Evolutionary conservation across 2,888 invertebrate genomes (phyloP).

Genomic region (Oscheius sp.): DNA sequence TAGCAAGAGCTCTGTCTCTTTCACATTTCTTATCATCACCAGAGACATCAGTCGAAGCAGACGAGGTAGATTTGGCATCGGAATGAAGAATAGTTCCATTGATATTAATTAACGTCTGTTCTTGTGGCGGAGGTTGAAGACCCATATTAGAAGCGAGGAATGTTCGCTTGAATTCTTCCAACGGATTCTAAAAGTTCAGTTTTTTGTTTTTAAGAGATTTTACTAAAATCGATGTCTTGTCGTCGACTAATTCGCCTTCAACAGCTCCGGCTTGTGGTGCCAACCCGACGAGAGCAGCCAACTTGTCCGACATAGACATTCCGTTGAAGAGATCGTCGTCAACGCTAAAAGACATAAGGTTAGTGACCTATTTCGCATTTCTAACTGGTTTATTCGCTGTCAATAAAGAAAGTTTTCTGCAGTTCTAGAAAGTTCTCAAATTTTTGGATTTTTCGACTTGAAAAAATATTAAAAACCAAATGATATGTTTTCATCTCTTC

Average conservation of each 20-base stretch:
- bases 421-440: too few relatives aligned
- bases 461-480: too few relatives aligned
- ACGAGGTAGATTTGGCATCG: constrained; percentile 46
- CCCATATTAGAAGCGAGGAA: constrained; percentile 39
- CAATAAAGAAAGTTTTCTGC: too few relatives aligned
- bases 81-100: constrained; percentile 36
- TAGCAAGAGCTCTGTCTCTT: constrained; percentile 47
- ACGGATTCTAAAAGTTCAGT: constrained; percentile 30
- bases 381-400: constrained; percentile 23
- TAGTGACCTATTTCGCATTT: constrained; percentile 2
- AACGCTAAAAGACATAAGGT: too few relatives aligned
- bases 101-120: constrained; percentile 41
- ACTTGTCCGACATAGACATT: constrained; percentile 51
- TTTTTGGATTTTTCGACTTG: too few relatives aligned
- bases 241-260: constrained; percentile 28
- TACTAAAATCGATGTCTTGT: neutral
- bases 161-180: constrained; percentile 48
- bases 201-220: neutral
- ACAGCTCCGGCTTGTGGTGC: constrained; percentile 20
- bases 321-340: constrained; percentile 48
- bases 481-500: too few relatives aligned
- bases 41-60: constrained; percentile 34
- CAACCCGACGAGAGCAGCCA: constrained; percentile 59
- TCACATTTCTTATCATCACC: constrained; percentile 47
- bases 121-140: constrained; percentile 35